Conservation (phyloP, 2,113 vertebrate genomes). For the Himantopus leucocephalus region DNA sequence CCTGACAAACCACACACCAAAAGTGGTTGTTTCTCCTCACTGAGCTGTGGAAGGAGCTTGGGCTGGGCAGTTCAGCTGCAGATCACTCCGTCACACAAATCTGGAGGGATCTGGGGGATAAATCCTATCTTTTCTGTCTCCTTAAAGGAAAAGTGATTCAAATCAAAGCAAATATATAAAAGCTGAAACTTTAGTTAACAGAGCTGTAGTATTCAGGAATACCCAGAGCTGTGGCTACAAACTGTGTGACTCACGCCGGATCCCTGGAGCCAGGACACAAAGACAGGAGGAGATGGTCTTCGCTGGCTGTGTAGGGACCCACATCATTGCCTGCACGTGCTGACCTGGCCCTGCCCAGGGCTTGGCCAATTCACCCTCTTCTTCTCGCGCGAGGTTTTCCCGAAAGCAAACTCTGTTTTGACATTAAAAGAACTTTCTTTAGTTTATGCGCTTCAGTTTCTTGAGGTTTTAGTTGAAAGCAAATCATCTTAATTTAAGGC, state of each 20-base stretch:
- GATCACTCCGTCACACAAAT: accelerated
- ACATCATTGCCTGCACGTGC: too few species aligned
- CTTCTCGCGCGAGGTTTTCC: background rate
- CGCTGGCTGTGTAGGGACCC: background rate
- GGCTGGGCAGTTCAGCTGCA: background rate
- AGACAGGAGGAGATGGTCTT: background rate
- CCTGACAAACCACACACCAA: background rate
- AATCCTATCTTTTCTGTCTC: background rate
- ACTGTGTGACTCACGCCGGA: background rate
- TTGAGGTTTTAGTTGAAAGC: background rate
- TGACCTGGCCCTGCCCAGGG: background rate
- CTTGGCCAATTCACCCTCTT: background rate
- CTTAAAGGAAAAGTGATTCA: background rate
- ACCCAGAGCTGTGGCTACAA: background rate
- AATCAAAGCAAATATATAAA: background rate
- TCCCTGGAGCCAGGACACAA: background rate
- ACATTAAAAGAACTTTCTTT: too few species aligned
- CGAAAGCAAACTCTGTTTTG: too few species aligned
- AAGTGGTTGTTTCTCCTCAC: background rate
- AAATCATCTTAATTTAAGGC: background rate
- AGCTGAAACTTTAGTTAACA: background rate
- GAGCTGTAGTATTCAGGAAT: background rate
- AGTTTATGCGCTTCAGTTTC: background rate
- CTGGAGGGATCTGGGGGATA: background rate
- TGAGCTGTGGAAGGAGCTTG: background rate